These are phyloP conservation scores for Odontamblyopus rebecca DNA, from an alignment of 2,797 vertebrate species.

Conservation along the genomic window DNA sequence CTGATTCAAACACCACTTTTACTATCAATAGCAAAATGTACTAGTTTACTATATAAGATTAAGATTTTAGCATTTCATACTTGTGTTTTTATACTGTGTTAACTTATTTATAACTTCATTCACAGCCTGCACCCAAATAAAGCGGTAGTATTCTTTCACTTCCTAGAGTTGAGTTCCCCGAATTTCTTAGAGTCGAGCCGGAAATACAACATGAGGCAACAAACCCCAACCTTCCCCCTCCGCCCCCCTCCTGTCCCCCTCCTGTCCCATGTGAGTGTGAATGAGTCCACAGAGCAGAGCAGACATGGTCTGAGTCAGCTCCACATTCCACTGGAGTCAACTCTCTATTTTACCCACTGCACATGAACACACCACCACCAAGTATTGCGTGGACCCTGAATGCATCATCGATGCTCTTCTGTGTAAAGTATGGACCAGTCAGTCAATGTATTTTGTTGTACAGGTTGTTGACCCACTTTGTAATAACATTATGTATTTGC, in stretches of 20 bases:
- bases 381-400: slow-evolving; percentile 23
- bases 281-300: slow-evolving; percentile 69
- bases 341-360: slow-evolving; percentile 70
- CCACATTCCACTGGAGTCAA: slow-evolving; percentile 82
- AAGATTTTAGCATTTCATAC: too few species aligned
- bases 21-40: too few species aligned
- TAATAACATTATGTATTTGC: neutral
- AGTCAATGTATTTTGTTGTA: too few species aligned
- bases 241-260: neutral
- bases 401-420: slow-evolving; percentile 27
- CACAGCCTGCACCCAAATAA: neutral
- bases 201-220: slow-evolving; percentile 77
- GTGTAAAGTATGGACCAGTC: slow-evolving; percentile 2
- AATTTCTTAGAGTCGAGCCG: slow-evolving; percentile 67
- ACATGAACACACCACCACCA: slow-evolving; percentile 33
- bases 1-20: too few species aligned
- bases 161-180: slow-evolving; percentile 61
- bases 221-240: slow-evolving; percentile 34
- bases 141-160: slow-evolving; percentile 33
- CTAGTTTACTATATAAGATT: too few species aligned
- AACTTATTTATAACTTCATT: neutral
- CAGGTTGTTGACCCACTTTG: slow-evolving; percentile 1
- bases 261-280: slow-evolving; percentile 56
- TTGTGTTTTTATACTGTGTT: neutral
- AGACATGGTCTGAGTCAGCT: slow-evolving; percentile 80